Percentiles rank a stretch among this genome's conserved stretches.
These are phyloP conservation scores for Emmelina monodactyla DNA, from an alignment of 2,888 invertebrate genomes.

Conservation along the genomic window DNA sequence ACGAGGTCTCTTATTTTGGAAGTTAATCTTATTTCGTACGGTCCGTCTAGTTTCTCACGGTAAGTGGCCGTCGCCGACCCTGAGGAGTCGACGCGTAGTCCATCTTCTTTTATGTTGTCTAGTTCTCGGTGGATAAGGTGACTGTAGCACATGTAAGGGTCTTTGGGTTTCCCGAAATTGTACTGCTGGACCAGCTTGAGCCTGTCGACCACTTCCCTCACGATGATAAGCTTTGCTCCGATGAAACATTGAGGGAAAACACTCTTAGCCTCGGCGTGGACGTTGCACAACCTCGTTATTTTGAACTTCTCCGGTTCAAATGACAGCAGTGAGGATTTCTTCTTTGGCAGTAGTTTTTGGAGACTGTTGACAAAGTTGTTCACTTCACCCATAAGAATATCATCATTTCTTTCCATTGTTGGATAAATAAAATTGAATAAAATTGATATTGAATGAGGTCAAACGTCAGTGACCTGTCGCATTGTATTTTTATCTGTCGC, in stretches of 20 bases:
- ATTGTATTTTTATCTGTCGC: constrained; percentile 40
- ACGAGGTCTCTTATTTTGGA: constrained; percentile 48
- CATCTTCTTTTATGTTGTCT: constrained; percentile 37
- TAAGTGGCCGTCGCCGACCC: constrained; percentile 52
- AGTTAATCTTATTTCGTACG: constrained; percentile 38
- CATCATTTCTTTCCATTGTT: constrained; percentile 53
- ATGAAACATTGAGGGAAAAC: constrained; percentile 53
- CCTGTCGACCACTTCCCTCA: constrained; percentile 42
- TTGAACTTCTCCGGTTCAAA: constrained; percentile 25
- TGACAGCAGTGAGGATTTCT: constrained; percentile 31
- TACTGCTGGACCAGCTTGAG: constrained; percentile 51
- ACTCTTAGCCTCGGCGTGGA: constrained; percentile 47
- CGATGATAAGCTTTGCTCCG: constrained; percentile 40
- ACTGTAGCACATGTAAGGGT: constrained; percentile 36
- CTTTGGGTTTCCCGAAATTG: constrained; percentile 43
- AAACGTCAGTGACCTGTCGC: constrained; percentile 49
- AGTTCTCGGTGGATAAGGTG: constrained; percentile 47
- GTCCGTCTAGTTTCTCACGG: constrained; percentile 32
- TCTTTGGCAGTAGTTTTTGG: constrained; percentile 45
- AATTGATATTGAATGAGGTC: constrained; percentile 26
- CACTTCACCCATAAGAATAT: constrained; percentile 44
- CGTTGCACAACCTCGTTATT: constrained; percentile 35
- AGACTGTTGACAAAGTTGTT: constrained; percentile 39
- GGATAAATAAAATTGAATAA: constrained; percentile 21
- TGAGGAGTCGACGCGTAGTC: constrained; percentile 37